Base-by-base conservation (phyloP, 2,888 invertebrate species). In the Cheilosia vernalis region DNA sequence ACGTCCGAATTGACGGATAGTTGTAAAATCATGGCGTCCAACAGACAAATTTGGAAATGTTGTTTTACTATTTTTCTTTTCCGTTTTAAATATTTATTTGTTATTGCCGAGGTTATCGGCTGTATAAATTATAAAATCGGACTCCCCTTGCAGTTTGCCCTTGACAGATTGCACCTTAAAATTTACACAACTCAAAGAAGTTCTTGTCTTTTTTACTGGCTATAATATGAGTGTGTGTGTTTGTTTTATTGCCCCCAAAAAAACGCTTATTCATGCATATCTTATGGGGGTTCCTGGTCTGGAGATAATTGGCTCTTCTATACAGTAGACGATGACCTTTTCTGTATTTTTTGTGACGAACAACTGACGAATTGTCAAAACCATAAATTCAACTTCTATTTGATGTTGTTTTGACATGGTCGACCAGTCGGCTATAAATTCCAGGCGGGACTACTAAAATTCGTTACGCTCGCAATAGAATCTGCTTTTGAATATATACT, bases 11-110 rank as follows among this genome's bases (percentile, higher is more conserved):
- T 72, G 82, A 78, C 63, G 74, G 72, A 84, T 79, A 81, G 85
- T 79, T 87, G 82, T 79, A 86, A 85, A 87, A 85, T 85, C 84
- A 87, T 87, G 84, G 87, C 79, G 70, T 87, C 81, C 82, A 79
- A 85, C 82, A 85, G 87, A 74, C 63, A 72, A 85, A 85, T 81
- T 81, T 44, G 63, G 67, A 78, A 73, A 67, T 63, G 56, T 67
- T 83, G 30, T 77, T 55, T 74, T 64, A 76, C 70, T 76, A 70
- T 82, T 74, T 69, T 61, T 76, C 42, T 40, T 30, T 40, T 64
- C 40, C 33, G 24, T 77, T 73, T 47, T 76, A 30, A 80, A 76
- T 81, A 77, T 85, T 81, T 85, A 77, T 76, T 85, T 85, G 72
- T 81, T 81, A 77, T 85, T 77, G 72, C 72, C 60, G 47, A 17